Evolutionary conservation across 92 coral and sea anemone species (phyloP), one percentile per base, ranked within the genome.

Genomic region (Pocillopora grandis): DNA sequence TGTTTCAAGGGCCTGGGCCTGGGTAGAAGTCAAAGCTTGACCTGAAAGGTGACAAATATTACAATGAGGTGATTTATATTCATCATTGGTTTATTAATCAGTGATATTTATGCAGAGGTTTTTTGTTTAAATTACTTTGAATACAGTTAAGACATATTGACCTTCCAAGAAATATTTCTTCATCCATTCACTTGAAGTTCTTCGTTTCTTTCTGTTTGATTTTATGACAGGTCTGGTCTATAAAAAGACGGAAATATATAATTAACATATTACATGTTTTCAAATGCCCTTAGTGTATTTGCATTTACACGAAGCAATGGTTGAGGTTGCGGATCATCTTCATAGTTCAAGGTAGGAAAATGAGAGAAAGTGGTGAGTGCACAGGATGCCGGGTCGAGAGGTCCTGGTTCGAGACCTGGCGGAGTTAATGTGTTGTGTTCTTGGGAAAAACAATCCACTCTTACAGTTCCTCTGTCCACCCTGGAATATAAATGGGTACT

Each of bases 81-180:
- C 62, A 59, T 59, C 62, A 7, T 12, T 12, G 14, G 3, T 59
- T 59, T 12, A 59, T 16, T 2, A 12, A 59, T 2, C 3, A 2
- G 62, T 59, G 12, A 12, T 12, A 5, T 59, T 12, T 59, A 59
- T 12, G 3, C 18, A 37, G 1, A 16, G 75, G 5, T 8, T 35
- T 33, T 37, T 14, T 69, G 17, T 35, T 31, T 0, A 6, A 9
- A 69, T 1, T 69, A 33, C 69, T 19, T 19, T 20, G 1, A 31
- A 2, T 37, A 23, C 49, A 1, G 6, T 9, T 27, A 33, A 4
- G 27, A 68, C 49, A 1, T 59, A 59, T 55, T 61, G 62, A 87
- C 94, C 94, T 85, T 91, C 94, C 62, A 72, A 85, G 58, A 91
- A 80, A 23, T 91, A 91, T 66, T 88, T 91, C 52, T 71, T 88